Base-by-base conservation (phyloP, 2,797 vertebrate genomes). In the Hafferia zeledoni region DNA sequence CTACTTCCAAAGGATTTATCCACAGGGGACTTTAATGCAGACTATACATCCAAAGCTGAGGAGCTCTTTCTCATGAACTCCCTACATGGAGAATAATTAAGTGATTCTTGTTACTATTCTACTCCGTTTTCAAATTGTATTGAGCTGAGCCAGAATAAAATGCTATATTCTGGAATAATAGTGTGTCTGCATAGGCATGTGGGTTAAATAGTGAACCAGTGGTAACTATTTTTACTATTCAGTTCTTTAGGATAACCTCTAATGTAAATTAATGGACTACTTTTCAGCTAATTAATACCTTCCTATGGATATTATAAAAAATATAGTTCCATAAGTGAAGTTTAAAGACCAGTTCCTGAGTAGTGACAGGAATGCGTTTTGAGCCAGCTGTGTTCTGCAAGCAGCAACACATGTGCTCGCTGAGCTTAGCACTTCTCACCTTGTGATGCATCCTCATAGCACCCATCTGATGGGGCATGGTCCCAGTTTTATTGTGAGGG, bases 1-100 rank as follows among this genome's bases (percentile, higher is more conserved):
- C 56, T 91, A 90, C 85, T 93, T 96, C 76, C 68, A 87, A 77
- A 80, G 67, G 35, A 11, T 79, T 96, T 94, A 80, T 41, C 23
- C 15, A 77, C 41, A 80, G 52, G 82, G 20, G 46, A 67, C 76
- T 93, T 86, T 67, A 84, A 84, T 17, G n/a, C 22, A 56, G 74
- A 52, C 53, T 39, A 2, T 24, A 35, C 15, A 24, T 64, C 63
- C 46, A 79, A 87, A 77, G 31, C 24, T 72, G 33, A 24, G 19
- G 31, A 77, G 10, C 24, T 59, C 17, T 82, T 84, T 92, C 52
- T 8, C 5, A 69, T 25, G 17, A 77, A 15, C 14, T 91, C 47
- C 31, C 19, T 53, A 28, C 0, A 0, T 37, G 31, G 8, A 50
- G 37, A 71, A 86, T 13, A 82, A 74, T 57, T 17, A 86, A 63